A percentile compares a stretch with the other conserved stretches of the same genome.
Evolutionary conservation across 2,113 vertebrate species (phyloP).

Genomic region (Galbula dea): DNA sequence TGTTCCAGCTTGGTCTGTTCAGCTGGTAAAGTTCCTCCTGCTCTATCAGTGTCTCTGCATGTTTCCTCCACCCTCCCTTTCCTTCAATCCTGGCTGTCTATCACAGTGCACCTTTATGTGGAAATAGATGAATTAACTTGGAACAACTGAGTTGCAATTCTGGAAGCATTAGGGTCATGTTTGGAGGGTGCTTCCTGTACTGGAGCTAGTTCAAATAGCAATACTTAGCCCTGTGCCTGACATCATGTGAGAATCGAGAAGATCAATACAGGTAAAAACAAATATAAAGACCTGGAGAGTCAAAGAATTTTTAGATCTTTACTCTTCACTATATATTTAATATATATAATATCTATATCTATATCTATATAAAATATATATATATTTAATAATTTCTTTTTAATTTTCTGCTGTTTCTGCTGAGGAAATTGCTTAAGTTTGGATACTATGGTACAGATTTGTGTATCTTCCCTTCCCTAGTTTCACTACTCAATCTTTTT

Average conservation of each 20-base stretch:
- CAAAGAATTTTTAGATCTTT: neutral
- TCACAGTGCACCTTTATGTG: neutral
- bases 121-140: neutral
- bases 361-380: no score
- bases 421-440: neutral
- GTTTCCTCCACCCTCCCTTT: neutral
- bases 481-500: neutral
- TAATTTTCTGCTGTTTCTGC: neutral
- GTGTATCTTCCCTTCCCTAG: neutral
- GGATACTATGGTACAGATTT: neutral
- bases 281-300: neutral
- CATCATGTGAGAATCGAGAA: neutral
- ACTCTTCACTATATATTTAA: neutral
- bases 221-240: neutral
- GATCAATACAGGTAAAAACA: neutral
- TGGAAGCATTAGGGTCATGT: neutral
- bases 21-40: neutral
- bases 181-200: neutral
- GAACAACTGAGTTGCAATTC: neutral
- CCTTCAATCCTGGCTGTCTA: neutral
- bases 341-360: no score
- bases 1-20: neutral
- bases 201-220: neutral
- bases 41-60: neutral
- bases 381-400: neutral